phyloP scores from a whole-genome alignment of 2,113 vertebrate genomes.

The Bungarus multicinctus region DNA sequence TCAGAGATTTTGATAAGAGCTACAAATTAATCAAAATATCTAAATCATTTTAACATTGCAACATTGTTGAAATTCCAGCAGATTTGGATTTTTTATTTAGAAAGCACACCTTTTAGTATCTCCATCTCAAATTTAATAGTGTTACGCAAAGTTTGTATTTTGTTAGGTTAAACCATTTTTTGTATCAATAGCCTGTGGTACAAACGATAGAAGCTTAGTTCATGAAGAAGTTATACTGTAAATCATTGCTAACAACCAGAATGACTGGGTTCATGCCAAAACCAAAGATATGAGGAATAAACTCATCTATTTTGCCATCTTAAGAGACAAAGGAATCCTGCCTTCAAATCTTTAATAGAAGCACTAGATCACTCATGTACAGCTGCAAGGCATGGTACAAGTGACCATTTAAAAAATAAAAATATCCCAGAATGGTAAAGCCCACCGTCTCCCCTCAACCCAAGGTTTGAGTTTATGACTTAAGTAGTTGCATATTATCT shows the following conservation, averaged over 20 bases:
- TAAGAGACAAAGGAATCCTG: neutral
- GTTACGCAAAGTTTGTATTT: neutral
- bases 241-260: neutral
- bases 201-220: neutral
- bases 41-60: neutral
- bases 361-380: neutral
- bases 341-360: neutral
- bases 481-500: neutral
- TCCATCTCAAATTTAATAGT: neutral
- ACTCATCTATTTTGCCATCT: neutral
- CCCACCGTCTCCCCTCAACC: neutral
- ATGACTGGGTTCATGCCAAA: neutral
- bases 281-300: neutral
- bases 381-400: neutral
- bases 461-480: neutral
- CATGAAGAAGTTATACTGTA: neutral
- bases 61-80: neutral
- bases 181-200: neutral
- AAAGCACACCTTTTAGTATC: neutral
- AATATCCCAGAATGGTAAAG: neutral
- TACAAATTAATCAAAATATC: neutral
- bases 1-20: neutral
- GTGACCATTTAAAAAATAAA: neutral
- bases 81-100: neutral
- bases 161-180: neutral